These are phyloP conservation scores for Pteronura brasiliensis DNA, from an alignment of 2,113 vertebrate genomes.

Conservation along the genomic window DNA sequence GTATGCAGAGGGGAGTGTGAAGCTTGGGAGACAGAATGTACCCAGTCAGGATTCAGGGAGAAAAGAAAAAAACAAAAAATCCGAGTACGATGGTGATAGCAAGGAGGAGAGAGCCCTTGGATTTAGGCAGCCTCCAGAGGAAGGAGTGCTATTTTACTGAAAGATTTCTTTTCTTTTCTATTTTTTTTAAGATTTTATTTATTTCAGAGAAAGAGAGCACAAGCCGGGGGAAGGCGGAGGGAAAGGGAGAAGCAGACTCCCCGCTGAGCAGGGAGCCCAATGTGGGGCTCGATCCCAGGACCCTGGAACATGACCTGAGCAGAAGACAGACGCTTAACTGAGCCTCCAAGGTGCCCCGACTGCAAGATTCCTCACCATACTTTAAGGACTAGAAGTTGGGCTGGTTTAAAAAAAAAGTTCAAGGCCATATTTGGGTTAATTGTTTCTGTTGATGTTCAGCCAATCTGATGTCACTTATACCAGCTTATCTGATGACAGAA, in stretches of 20 bases:
- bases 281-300: no score
- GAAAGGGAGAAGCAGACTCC: background rate
- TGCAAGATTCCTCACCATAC: background rate
- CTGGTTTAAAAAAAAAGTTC: background rate
- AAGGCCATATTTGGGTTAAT: background rate
- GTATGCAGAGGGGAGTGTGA: background rate
- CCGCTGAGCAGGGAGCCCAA: background rate
- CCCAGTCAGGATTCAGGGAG: background rate
- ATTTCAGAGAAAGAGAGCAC: background rate
- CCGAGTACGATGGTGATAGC: background rate
- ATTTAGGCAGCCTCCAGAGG: background rate
- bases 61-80: background rate
- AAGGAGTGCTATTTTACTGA: background rate
- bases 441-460: background rate
- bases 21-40: constrained; percentile 29
- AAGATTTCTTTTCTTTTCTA: no score
- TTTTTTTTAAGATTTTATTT: background rate
- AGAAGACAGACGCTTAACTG: background rate
- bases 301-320: background rate
- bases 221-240: background rate
- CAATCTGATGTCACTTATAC: constrained; percentile 4
- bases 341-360: background rate
- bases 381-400: background rate
- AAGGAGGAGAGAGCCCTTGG: background rate
- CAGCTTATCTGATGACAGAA: constrained; percentile 21